Conservation (phyloP, 2,797 vertebrate genomes). For the Gadopsis bispinosus region DNA sequence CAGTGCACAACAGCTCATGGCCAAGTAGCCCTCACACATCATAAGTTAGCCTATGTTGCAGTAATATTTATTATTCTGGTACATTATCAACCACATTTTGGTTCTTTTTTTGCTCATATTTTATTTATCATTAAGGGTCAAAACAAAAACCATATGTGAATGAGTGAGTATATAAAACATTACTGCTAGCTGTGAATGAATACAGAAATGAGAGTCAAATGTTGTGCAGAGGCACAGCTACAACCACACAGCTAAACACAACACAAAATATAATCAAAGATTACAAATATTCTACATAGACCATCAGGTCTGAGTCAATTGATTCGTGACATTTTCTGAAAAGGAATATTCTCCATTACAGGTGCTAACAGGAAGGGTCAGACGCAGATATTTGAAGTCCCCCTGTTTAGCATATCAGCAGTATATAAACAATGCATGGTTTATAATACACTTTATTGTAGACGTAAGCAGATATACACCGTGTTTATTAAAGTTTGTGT, state of each 20-base stretch:
- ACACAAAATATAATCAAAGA: not conserved
- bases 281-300: not conserved
- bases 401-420: not conserved
- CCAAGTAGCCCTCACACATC: not conserved
- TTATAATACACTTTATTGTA: not conserved
- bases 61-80: not conserved
- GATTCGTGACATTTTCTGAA: too few species aligned
- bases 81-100: not conserved
- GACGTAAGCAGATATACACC: not conserved
- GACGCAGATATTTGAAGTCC: not conserved
- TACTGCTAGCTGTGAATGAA: not conserved
- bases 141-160: not conserved
- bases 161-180: not conserved
- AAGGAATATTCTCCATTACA: too few species aligned
- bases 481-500: not conserved
- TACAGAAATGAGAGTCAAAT: not conserved
- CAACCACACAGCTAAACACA: not conserved
- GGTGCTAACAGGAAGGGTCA: too few species aligned
- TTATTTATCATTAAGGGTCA: not conserved
- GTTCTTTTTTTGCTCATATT: not conserved
- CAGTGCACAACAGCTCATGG: not conserved
- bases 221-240: not conserved
- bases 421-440: not conserved
- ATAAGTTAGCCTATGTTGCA: not conserved
- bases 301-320: too few species aligned